Conservation (phyloP, 2,888 invertebrate species). For the Archips crataeganus region DNA sequence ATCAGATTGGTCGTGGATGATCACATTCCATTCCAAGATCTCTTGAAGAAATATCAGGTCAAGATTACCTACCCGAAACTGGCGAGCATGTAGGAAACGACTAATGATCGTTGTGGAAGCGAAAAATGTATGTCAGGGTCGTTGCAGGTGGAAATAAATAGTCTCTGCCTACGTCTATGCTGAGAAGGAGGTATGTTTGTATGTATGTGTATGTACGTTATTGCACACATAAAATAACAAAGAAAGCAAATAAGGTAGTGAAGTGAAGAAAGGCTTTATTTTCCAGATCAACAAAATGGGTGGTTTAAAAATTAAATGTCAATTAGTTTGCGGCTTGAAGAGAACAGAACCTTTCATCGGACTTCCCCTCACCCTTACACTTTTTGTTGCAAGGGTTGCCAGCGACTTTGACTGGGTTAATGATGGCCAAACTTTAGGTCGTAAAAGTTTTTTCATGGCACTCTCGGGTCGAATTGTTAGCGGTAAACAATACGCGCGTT, state of each 20-base stretch:
- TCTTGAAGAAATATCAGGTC: too few species aligned
- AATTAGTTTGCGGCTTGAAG: constrained; percentile 5
- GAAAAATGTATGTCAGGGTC: too few species aligned
- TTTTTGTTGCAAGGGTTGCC: constrained; percentile 38
- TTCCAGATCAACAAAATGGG: neutral
- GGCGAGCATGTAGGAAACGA: too few species aligned
- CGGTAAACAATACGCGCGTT: constrained; percentile 24
- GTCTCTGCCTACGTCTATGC: too few species aligned
- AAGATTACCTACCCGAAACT: too few species aligned
- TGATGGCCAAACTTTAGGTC: constrained; percentile 35
- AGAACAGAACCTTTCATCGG: constrained; percentile 7
- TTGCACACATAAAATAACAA: neutral
- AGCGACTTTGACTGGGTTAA: constrained; percentile 40
- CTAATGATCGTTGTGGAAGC: too few species aligned
- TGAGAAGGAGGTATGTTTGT: too few species aligned
- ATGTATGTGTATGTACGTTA: too few species aligned
- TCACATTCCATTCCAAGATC: too few species aligned
- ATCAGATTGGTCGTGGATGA: too few species aligned
- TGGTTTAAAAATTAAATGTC: neutral
- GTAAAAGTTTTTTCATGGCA: constrained; percentile 39
- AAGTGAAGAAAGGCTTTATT: neutral
- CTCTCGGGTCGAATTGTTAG: constrained; percentile 24
- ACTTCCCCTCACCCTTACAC: constrained; percentile 5
- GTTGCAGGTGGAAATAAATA: too few species aligned
- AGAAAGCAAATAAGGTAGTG: neutral